Percentiles rank a stretch among this genome's conserved stretches.
These are phyloP conservation scores for Heliconius congener DNA, from an alignment of 1,140 invertebrate species.

Conservation along the genomic window DNA sequence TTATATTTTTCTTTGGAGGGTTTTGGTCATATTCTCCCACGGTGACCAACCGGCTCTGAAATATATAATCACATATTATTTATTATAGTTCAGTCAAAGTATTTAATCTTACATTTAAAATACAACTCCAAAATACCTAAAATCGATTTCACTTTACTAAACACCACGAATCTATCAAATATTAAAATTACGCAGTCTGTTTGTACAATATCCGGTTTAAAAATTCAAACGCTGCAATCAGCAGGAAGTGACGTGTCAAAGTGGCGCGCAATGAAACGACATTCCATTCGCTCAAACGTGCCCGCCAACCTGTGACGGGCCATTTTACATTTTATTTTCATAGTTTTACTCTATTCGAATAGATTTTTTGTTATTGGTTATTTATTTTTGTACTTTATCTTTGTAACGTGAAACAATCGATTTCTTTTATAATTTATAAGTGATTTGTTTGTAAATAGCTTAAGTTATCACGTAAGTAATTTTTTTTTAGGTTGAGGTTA, in stretches of 20 bases:
- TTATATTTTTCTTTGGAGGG: too few species aligned
- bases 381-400: neutral
- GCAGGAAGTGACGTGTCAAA: slow-evolving; percentile 33
- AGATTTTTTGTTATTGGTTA: slow-evolving; percentile 3
- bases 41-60: too few species aligned
- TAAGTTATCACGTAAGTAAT: too few species aligned
- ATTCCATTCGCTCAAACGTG: slow-evolving; percentile 22
- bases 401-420: neutral
- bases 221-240: slow-evolving; percentile 29
- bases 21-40: too few species aligned
- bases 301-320: slow-evolving; percentile 20
- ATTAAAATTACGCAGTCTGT: slow-evolving; percentile 25
- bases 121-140: too few species aligned
- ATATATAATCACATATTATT: too few species aligned
- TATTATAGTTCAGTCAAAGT: too few species aligned
- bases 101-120: too few species aligned
- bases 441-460: neutral
- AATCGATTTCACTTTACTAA: neutral
- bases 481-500: too few species aligned
- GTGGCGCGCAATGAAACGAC: slow-evolving; percentile 27
- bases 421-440: neutral
- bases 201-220: slow-evolving; percentile 28
- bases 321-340: slow-evolving; percentile 27
- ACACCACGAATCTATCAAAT: slow-evolving; percentile 6
- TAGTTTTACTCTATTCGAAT: neutral